A percentile compares a stretch with the other conserved stretches of the same genome.
These are phyloP conservation scores for Colinus virginianus DNA, from an alignment of 2,113 vertebrate genomes.

Conservation along the genomic window DNA sequence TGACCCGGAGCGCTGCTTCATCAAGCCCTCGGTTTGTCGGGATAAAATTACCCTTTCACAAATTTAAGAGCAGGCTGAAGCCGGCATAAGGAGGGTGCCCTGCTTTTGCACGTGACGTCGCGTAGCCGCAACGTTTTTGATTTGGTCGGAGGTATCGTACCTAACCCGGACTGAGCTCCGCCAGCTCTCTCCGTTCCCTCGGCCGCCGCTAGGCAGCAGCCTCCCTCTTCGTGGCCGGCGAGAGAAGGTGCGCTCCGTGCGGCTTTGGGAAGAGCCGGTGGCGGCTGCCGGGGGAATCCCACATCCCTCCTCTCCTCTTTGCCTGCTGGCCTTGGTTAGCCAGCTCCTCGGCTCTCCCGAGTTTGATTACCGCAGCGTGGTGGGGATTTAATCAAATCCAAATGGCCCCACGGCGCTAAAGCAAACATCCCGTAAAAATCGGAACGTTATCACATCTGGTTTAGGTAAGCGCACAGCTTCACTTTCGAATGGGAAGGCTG, in stretches of 20 bases:
- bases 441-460: background rate
- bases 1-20: background rate
- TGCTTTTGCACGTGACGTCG: background rate
- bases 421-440: background rate
- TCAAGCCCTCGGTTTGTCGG: background rate
- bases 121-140: background rate
- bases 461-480: background rate
- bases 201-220: slow-evolving; percentile 57
- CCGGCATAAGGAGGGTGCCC: slow-evolving; percentile 3
- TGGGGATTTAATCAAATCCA: background rate
- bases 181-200: background rate
- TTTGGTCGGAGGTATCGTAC: background rate
- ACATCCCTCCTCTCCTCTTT: background rate
- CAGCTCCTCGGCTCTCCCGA: background rate
- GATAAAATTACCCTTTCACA: slow-evolving; percentile 44
- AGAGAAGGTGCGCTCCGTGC: background rate
- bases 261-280: background rate
- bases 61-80: slow-evolving; percentile 32
- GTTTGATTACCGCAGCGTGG: fast-evolving
- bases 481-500: background rate
- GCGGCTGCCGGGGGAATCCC: background rate
- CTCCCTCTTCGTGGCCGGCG: background rate
- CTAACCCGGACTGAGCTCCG: background rate
- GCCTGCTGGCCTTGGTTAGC: background rate
- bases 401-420: background rate